phyloP scores from a whole-genome alignment of 2,113 vertebrate genomes.

The Dissostichus mawsoni region DNA sequence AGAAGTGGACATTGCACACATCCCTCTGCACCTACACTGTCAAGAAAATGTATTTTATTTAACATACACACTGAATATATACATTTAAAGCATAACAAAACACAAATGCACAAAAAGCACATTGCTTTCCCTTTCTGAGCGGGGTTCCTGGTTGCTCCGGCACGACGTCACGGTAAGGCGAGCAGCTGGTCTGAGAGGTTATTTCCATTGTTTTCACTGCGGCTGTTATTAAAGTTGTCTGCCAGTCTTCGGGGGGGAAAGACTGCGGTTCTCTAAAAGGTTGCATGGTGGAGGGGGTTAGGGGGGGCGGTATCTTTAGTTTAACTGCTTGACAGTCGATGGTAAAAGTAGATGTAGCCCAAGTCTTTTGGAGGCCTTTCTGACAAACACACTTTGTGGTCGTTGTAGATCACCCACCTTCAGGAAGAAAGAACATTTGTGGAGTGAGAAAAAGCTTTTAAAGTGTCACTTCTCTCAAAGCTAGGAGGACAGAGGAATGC shows the following conservation, averaged over 20 bases:
- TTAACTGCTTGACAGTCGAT: conserved; percentile 93
- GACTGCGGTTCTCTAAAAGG: conserved; percentile 80
- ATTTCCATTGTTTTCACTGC: conserved; percentile 71
- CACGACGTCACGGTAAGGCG: conserved; percentile 54
- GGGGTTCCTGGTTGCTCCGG: conserved; percentile 60
- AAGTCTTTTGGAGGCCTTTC: conserved; percentile 98
- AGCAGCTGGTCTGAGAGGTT: conserved; percentile 77
- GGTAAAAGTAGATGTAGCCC: conserved; percentile 99
- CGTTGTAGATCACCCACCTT: conserved; percentile 99
- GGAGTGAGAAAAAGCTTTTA: neutral
- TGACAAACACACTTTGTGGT: conserved; percentile 97
- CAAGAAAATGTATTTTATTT: conserved; percentile 31
- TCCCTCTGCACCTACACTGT: conserved; percentile 64
- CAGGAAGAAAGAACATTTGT: conserved; percentile 25
- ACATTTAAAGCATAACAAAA: conserved; percentile 73
- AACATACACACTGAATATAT: conserved; percentile 57
- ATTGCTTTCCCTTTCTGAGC: conserved; percentile 67
- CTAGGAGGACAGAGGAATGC: neutral
- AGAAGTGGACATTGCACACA: conserved; percentile 76
- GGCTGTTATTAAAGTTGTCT: conserved; percentile 52
- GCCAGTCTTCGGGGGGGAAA: conserved; percentile 70
- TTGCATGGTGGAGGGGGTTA: conserved; percentile 60
- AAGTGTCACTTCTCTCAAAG: conserved; percentile 3
- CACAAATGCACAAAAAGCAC: conserved; percentile 68
- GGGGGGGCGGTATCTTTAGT: conserved; percentile 65